Percentiles rank a stretch among this genome's conserved stretches.
Conservation (phyloP, 2,888 invertebrate genomes). For the Melanostoma scalare region DNA sequence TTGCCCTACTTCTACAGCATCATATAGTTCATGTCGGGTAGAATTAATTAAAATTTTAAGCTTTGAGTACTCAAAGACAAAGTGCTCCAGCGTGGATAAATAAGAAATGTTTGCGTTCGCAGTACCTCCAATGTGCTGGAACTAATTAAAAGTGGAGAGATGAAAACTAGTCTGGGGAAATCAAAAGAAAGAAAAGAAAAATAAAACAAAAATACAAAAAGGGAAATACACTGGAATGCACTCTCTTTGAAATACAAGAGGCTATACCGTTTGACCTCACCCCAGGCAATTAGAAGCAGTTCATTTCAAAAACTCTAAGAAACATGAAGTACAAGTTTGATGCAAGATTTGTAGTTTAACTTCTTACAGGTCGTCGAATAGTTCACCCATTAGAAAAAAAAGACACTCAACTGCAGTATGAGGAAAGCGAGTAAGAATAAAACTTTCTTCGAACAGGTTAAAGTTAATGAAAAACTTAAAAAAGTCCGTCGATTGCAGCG, state of each 20-base stretch:
- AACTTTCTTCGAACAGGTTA: too few species aligned
- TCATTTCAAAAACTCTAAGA: too few species aligned
- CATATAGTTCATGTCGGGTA: slow-evolving; percentile 35
- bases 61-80: slow-evolving; percentile 59
- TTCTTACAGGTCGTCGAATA: too few species aligned
- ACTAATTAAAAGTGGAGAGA: slow-evolving; percentile 53
- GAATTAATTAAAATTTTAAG: slow-evolving; percentile 69
- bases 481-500: too few species aligned
- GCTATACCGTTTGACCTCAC: not conserved
- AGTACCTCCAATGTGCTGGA: slow-evolving; percentile 26
- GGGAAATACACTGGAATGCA: not conserved
- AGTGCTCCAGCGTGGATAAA: slow-evolving; percentile 46
- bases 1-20: not conserved
- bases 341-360: too few species aligned
- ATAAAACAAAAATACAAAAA: not conserved
- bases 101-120: slow-evolving; percentile 47
- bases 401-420: too few species aligned
- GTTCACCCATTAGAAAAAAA: too few species aligned
- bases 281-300: not conserved
- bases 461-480: too few species aligned
- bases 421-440: too few species aligned
- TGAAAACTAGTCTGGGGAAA: slow-evolving; percentile 24
- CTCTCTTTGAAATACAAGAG: not conserved
- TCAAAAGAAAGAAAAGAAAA: not conserved
- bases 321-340: too few species aligned